Base-by-base conservation (phyloP, 2,888 invertebrate genomes). In the Lypha dubia region DNA sequence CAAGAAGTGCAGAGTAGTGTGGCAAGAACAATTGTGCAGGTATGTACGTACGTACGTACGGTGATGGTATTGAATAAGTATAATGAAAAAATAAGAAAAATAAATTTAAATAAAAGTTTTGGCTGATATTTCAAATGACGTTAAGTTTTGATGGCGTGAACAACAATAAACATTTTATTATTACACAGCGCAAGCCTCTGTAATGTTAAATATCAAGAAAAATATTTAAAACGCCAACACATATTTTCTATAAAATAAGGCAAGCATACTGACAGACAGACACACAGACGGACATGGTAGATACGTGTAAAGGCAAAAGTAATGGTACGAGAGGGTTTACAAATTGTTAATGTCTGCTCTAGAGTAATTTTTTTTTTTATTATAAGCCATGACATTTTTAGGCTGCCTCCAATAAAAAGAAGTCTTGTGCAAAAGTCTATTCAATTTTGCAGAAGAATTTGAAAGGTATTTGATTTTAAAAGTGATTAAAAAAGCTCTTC, bases 91-190 rank as follows among this genome's bases (percentile, higher is more conserved):
- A 41, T 49, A 28, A 51, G 8, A 20, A 51, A 75, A 65, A 65
- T 46, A 74, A 74, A 62, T 68, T 67, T 62, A 63, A 68, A 70
- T 46, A 75, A 81, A 81, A 81, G 24, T 68, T 81, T 68, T 75
- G 62, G 81, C 75, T 75, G 75, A 84, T 65, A 79, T 75, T 79
- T 65, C 53, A 67, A 76, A 84, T 79, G 83, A 84, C 75, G 79
- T 84, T 84, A 79, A 76, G 75, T 79, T 79, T 79, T 58, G 68
- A 56, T 70, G 68, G 75, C 75, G 68, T 75, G 53, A 75, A 75
- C 46, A 70, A 75, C 68, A 56, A 79, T 71, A 63, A 63, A 63
- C 32, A 79, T 70, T 79, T 79, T 44, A 70, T 70, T 70, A n/a
- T 70, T 79, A 53, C 73, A 51, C 28, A 63, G 63, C 22, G 46